phyloP scores from a whole-genome alignment of 2,888 invertebrate genomes.

The Hoplodrina ambigua region DNA sequence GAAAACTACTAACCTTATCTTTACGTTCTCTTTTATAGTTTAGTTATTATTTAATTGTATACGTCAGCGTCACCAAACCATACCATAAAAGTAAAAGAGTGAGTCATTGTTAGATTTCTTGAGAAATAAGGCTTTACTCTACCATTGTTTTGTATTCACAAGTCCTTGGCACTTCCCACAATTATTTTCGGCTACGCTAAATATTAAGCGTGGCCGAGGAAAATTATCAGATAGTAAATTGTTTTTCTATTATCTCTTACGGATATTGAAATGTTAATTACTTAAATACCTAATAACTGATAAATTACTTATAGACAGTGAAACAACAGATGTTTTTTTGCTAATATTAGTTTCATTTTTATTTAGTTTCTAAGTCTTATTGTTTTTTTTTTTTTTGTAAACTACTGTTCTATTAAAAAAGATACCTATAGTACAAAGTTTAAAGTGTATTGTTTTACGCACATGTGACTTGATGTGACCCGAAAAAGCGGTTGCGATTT shows the following conservation, averaged over 20 bases:
- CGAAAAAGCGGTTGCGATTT: neutral
- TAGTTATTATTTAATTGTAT: conserved; percentile 4
- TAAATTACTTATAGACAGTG: neutral
- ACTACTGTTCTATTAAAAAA: neutral
- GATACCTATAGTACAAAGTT: neutral
- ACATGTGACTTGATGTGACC: neutral
- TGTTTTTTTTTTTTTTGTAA: too few relatives aligned
- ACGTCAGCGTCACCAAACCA: neutral
- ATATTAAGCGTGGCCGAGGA: conserved; percentile 14
- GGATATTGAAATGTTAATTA: conserved; percentile 2
- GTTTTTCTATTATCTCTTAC: conserved; percentile 9
- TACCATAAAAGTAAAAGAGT: conserved; percentile 26
- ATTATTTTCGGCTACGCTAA: conserved; percentile 37
- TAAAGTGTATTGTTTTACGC: neutral
- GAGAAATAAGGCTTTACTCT: conserved; percentile 9
- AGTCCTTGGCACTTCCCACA: conserved; percentile 43
- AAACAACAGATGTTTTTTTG: neutral
- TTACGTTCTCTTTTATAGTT: neutral
- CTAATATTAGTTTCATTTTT: neutral
- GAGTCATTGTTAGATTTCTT: conserved; percentile 12
- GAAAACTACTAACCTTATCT: conserved; percentile 12
- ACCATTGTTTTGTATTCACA: neutral
- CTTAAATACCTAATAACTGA: neutral
- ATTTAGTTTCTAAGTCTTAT: too few relatives aligned
- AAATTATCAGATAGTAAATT: conserved; percentile 22